A percentile compares a stretch with the other conserved stretches of the same genome.
These are phyloP conservation scores for Camptogramma bilineatum DNA, from an alignment of 2,888 invertebrate species.

Conservation along the genomic window DNA sequence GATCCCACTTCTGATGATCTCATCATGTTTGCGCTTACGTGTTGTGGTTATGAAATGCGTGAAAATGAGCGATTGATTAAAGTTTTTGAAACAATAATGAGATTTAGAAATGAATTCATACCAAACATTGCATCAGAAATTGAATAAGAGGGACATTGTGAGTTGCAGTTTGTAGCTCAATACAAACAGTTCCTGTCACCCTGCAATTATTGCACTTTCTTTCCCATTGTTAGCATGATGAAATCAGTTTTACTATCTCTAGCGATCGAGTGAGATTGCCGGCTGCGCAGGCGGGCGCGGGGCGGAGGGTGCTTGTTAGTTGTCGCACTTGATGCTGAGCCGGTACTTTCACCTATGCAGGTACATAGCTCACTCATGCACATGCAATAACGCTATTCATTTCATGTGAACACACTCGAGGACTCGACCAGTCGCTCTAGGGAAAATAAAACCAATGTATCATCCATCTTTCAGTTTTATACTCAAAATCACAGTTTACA, in stretches of 20 bases:
- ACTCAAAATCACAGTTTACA: conserved; percentile 51
- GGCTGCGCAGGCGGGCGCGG: conserved; percentile 55
- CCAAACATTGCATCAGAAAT: conserved; percentile 17
- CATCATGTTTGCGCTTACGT: neutral
- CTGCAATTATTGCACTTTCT: conserved; percentile 83
- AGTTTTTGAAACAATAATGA: neutral
- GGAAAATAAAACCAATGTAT: conserved; percentile 48
- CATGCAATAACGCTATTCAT: conserved; percentile 61
- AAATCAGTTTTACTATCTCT: conserved; percentile 79
- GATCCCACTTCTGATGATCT: conserved; percentile 20
- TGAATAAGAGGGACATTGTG: conserved; percentile 32
- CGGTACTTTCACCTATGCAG: conserved; percentile 79
- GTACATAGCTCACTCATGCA: conserved; percentile 69
- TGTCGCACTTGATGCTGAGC: conserved; percentile 70
- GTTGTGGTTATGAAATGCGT: neutral
- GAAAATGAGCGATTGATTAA: neutral
- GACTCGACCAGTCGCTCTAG: conserved; percentile 33
- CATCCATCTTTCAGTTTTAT: conserved; percentile 49
- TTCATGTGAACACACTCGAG: conserved; percentile 47
- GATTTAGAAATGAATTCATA: neutral
- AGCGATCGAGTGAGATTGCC: conserved; percentile 78
- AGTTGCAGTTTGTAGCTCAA: conserved; percentile 32
- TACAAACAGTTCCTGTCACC: conserved; percentile 65
- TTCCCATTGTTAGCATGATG: conserved; percentile 79
- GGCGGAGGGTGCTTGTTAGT: conserved; percentile 62